Evolutionary conservation across 2,113 vertebrate genomes (phyloP), one percentile per base, ranked within the genome.

Genomic region (Drymodes brunneopygia): DNA sequence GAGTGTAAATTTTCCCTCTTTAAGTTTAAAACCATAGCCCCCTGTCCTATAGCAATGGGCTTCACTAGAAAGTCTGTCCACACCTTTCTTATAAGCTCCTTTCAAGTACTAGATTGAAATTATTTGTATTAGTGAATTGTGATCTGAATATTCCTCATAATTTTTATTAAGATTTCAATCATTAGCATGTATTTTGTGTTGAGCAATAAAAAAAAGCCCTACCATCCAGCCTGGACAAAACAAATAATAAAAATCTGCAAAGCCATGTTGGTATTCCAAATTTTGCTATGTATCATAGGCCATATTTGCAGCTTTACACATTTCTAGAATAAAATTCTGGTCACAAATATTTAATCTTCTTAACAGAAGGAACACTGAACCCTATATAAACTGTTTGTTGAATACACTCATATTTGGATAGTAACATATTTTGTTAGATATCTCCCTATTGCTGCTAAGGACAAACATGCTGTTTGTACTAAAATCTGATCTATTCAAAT

Each of bases 401-500:
- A 90, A 82, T 65, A 24, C 9, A 45, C 5, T 72, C 4, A 9
- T 44, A 28, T 70, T 82, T 82, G 27, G 29, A 65, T 8, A 70
- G 13, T 56, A 47, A n/a, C 0, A 0, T 61, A 2, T 13, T 47
- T 77, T 93, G 85, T 90, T 27, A 54, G 66, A 36, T 70, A 70
- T 12, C 6, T 78, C 11, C 7, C 7, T 62, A 18, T 51, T 80
- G 15, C 29, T 93, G 67, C 62, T 85, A n/a, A 62, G 40, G 29
- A 73, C 23, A 74, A 88, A 58, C 10, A 62, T 70, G 27, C 7
- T 86, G 17, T 88, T 90, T 36, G 8, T 92, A 64, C 47, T 67
- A 66, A 95, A 95, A 88, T 36, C 27, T 61, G 27, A 61, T 73
- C 31, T 90, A 78, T 83, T 93, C 28, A 92, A 78, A 88, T 92